A percentile compares a stretch with the other conserved stretches of the same genome.
Evolutionary conservation across 2,888 invertebrate species (phyloP).

Genomic region (Drosophila putrida): DNA sequence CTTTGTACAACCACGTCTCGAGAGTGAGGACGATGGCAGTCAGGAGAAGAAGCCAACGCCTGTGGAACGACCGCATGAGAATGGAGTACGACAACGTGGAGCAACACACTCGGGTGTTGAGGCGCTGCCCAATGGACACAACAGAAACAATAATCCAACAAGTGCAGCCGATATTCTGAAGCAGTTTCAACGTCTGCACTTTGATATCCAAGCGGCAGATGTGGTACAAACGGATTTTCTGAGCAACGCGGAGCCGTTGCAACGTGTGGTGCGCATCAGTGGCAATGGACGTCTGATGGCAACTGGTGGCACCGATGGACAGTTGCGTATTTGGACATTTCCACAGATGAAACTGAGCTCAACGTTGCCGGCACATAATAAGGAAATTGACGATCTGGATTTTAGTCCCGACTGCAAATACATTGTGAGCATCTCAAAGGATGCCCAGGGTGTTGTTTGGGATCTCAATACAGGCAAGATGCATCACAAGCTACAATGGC

Average conservation of each 20-base stretch:
- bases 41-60: conserved; percentile 53
- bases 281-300: conserved; percentile 92
- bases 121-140: conserved; percentile 80
- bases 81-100: conserved; percentile 80
- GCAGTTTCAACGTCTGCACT: conserved; percentile 88
- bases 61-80: conserved; percentile 78
- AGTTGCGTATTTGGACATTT: conserved; percentile 94
- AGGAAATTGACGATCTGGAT: conserved; percentile 97
- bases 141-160: conserved; percentile 19
- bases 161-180: conserved; percentile 68
- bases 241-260: conserved; percentile 90
- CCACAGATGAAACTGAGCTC: conserved; percentile 91
- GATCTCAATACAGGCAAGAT: conserved; percentile 88
- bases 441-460: conserved; percentile 94
- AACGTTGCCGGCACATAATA: conserved; percentile 92
- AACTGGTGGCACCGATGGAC: conserved; percentile 96
- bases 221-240: conserved; percentile 95
- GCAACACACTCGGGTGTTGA: conserved; percentile 79
- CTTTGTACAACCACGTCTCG: conserved; percentile 88
- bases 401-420: conserved; percentile 92
- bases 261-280: conserved; percentile 93
- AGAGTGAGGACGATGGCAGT: conserved; percentile 85
- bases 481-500: conserved; percentile 90
- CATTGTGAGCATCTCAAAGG: conserved; percentile 94
- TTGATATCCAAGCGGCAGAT: conserved; percentile 91